Evolutionary conservation across 2,888 invertebrate genomes (phyloP), one percentile per base, ranked within the genome.

Genomic region (Mythimna lalbum): DNA sequence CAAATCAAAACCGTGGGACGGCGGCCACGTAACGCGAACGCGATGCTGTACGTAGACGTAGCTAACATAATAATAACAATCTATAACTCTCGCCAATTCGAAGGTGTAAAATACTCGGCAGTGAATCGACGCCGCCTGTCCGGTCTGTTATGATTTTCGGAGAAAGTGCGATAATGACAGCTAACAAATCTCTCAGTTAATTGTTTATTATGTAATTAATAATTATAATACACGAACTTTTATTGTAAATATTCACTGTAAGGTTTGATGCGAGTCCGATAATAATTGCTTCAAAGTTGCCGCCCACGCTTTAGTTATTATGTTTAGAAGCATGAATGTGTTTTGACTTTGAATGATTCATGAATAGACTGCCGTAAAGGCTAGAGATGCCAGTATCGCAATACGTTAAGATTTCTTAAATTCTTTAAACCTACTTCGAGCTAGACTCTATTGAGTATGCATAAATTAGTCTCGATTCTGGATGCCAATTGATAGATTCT

Each of bases 61-160:
- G 56, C 63, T 69, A 74, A 62, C 69, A 71, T 74, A 69, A 80
- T 80, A 77, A 82, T 77, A 80, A 83, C 69, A 82, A 82, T 77
- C 72, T 82, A 71, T 84, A 76, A 78, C 78, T 83, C 75, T 81
- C 76, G 70, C 78, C 72, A 72, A 71, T 76, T 69, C 57, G 69
- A 80, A 85, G 78, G 78, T 85, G 81, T 83, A 76, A 85, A 83
- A 79, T 79, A 74, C 63, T 70, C 61, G 64, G 60, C 63, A 60
- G 66, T 78, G 69, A 69, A 80, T 74, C 62, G 68, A 78, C 73
- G 64, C 56, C 74, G 75, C 61, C 61, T 73, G 75, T 76, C 77
- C 61, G 76, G 73, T 63, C 75, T 84, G 80, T 80, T 84, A 82
- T 84, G 78, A 86, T 86, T 82, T 85, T 82, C 17, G 84, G 86